Base-by-base conservation (phyloP, 2,113 vertebrate species). In the Pelvicachromis taeniatus region DNA sequence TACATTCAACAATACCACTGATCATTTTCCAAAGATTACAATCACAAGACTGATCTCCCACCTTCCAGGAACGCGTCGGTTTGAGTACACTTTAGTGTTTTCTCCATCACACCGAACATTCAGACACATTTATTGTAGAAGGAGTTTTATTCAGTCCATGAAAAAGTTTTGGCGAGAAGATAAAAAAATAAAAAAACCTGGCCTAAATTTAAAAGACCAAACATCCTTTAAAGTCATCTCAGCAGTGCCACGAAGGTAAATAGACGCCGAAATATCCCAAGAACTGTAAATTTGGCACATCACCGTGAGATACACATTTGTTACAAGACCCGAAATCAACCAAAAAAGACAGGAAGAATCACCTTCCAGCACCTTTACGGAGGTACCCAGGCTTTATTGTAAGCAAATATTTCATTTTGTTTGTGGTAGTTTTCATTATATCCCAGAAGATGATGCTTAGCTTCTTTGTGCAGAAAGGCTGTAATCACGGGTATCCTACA, bases 21-120 rank as follows among this genome's bases (percentile, higher is more conserved):
- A 88, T 80, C 50, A 16, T n/a, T 86, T 86, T 91, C 78, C 85
- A 88, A 82, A 78, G 40, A 42, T 65, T 29, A 56, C 23, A 77
- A 35, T 16, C 29, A 23, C 26, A 17, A 75, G 54, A 85, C 4
- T 17, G 70, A 78, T 58, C 21, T 82, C 52, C 80, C 45, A 79
- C 77, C 77, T 85, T 85, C 38, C 59, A 68, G 70, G 77, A 89
- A 59, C 3, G 4, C 16, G 7, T 38, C 16, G n/a, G 55, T 78
- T 48, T 12, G 2, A 78, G 45, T 56, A 5, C 16, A 61, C 50
- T 55, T 84, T 78, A 84, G 19, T 5, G 16, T 38, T 89, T 29
- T 75, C 26, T 75, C 33, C 21, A 35, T 21, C 35, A 6, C 9
- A 7, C 9, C 16, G 40, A 79, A 58, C n/a, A n/a, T 23, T 21